phyloP scores from a whole-genome alignment of 2,113 vertebrate genomes.

The Pandion haliaetus region DNA sequence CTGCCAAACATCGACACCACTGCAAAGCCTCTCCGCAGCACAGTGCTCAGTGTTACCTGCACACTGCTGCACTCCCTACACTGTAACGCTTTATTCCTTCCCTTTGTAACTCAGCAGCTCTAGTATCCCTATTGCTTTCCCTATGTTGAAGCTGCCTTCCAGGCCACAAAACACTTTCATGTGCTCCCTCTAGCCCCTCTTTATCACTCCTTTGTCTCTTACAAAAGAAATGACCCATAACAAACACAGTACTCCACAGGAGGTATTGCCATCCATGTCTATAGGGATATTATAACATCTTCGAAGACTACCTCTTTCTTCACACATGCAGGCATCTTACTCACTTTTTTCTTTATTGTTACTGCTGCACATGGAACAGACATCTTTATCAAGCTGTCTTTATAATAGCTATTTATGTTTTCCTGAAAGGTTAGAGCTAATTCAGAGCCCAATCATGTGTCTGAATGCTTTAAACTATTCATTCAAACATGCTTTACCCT shows the following conservation, averaged over 20 bases:
- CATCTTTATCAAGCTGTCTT: conserved; percentile 37
- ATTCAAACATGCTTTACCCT: conserved; percentile 6
- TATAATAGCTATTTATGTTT: conserved; percentile 37
- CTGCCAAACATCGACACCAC: rapidly evolving
- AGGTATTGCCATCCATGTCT: not conserved
- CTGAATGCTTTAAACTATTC: conserved; percentile 18
- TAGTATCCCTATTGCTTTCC: not conserved
- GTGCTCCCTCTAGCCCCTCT: not conserved
- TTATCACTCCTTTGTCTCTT: not conserved
- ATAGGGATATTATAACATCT: not conserved
- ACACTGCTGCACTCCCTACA: not conserved
- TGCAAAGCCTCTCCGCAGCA: not conserved
- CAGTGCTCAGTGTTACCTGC: rapidly evolving
- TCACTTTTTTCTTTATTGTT: not conserved
- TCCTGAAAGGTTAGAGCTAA: conserved; percentile 34
- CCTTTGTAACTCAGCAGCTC: not conserved
- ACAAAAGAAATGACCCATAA: not conserved
- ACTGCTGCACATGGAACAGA: not conserved
- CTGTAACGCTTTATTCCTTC: not conserved
- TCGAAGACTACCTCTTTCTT: not conserved
- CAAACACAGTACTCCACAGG: not conserved
- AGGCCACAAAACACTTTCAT: conserved; percentile 12
- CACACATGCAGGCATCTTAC: not conserved
- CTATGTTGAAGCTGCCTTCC: not conserved
- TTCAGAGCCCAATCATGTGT: conserved; percentile 26